Evolutionary conservation across 2,888 invertebrate species (phyloP).

Genomic region (Ecliptopera silaceata): DNA sequence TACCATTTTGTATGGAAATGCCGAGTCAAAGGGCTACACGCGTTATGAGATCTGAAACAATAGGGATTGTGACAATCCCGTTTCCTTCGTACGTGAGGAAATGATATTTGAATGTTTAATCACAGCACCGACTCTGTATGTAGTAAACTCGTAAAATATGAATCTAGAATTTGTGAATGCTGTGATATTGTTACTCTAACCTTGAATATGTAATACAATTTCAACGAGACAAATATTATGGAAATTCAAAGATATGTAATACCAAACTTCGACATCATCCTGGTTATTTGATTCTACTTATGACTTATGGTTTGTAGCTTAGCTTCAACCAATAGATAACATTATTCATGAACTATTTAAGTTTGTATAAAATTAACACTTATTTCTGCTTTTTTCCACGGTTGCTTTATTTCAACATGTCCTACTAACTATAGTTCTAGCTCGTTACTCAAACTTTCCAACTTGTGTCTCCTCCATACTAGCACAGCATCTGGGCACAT

Average conservation of each 20-base stretch:
- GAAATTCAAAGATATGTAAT: conserved; percentile 13
- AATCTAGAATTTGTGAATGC: conserved; percentile 39
- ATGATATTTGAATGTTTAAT: conserved; percentile 78
- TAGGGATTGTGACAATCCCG: conserved; percentile 78
- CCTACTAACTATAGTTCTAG: too few relatives aligned
- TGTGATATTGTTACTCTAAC: conserved; percentile 29
- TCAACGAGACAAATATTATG: conserved; percentile 18
- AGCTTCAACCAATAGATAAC: too few relatives aligned
- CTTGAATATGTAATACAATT: conserved; percentile 25
- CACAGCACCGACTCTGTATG: conserved; percentile 64
- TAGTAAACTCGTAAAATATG: conserved; percentile 45
- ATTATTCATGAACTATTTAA: too few relatives aligned
- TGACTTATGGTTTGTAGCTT: too few relatives aligned
- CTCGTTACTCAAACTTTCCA: too few relatives aligned
- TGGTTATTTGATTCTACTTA: too few relatives aligned
- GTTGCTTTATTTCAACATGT: too few relatives aligned
- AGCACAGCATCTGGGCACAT: conserved; percentile 55
- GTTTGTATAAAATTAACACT: too few relatives aligned
- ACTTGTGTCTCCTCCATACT: conserved; percentile 51
- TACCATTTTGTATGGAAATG: conserved; percentile 64
- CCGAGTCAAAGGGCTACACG: conserved; percentile 76
- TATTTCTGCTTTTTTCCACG: too few relatives aligned
- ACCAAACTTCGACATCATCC: conserved; percentile 2
- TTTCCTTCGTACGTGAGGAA: conserved; percentile 75
- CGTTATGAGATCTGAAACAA: conserved; percentile 82